Conservation (phyloP, 1,140 invertebrate species). For the Leptinotarsa texana region DNA sequence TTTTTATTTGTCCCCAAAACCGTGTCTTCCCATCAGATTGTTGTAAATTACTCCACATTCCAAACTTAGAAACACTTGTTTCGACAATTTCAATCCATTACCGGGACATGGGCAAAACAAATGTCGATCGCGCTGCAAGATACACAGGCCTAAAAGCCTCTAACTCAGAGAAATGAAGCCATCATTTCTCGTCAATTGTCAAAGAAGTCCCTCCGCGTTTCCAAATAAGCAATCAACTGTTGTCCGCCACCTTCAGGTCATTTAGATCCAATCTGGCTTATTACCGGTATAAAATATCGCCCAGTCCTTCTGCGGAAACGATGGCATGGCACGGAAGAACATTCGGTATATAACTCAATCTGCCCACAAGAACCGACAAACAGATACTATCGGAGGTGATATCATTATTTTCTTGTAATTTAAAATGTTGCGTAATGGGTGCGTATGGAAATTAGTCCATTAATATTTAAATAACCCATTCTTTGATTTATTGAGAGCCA, state of each 20-base stretch:
- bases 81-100: slow-evolving; percentile 2
- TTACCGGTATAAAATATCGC: slow-evolving; percentile 27
- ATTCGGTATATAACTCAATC: slow-evolving; percentile 23
- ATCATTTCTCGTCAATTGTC: slow-evolving; percentile 25
- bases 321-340: slow-evolving; percentile 23
- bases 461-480: slow-evolving; percentile 38
- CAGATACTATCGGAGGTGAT: slow-evolving; percentile 39
- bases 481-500: slow-evolving; percentile 41
- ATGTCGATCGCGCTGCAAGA: not conserved
- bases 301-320: slow-evolving; percentile 20
- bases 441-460: slow-evolving; percentile 45
- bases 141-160: not conserved
- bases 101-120: not conserved
- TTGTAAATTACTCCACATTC: not conserved
- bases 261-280: slow-evolving; percentile 27
- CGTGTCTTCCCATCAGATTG: not conserved
- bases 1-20: not conserved
- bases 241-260: slow-evolving; percentile 22
- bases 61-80: not conserved
- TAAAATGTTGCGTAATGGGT: slow-evolving; percentile 46
- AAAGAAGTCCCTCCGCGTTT: not conserved
- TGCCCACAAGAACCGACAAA: slow-evolving; percentile 38
- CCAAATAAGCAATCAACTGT: slow-evolving; percentile 26
- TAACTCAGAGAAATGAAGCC: slow-evolving; percentile 7
- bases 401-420: slow-evolving; percentile 47